A percentile compares a stretch with the other conserved stretches of the same genome.
Conservation (phyloP, 1,140 invertebrate genomes). For the Aphaenogaster rudis region DNA sequence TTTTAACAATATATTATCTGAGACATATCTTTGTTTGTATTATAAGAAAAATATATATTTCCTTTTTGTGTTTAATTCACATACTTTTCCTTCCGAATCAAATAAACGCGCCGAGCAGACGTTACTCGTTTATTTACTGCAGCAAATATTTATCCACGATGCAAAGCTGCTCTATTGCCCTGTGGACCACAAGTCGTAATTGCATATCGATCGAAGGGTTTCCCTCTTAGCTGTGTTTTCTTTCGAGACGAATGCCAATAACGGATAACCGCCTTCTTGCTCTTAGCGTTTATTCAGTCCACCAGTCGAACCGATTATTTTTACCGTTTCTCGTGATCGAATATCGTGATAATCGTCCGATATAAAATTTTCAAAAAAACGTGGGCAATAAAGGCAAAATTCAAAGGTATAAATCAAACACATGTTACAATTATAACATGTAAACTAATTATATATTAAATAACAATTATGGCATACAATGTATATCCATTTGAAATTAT, state of each 20-base stretch:
- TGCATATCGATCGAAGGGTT: slow-evolving; percentile 67
- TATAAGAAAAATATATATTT: background rate
- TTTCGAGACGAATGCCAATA: slow-evolving; percentile 43
- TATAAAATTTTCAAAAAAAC: background rate
- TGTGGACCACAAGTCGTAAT: slow-evolving; percentile 63
- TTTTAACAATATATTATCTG: background rate
- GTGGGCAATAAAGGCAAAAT: background rate
- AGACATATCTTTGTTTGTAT: background rate
- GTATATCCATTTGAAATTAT: background rate
- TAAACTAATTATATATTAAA: background rate
- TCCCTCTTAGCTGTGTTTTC: slow-evolving; percentile 23
- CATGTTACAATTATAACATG: background rate
- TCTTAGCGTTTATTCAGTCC: slow-evolving; percentile 54
- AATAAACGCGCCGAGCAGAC: slow-evolving; percentile 33
- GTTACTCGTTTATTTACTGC: slow-evolving; percentile 43
- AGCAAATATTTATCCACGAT: slow-evolving; percentile 70
- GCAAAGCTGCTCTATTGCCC: slow-evolving; percentile 44
- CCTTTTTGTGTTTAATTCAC: slow-evolving; percentile 28
- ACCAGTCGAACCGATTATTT: background rate
- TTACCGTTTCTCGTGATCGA: background rate
- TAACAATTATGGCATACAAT: background rate
- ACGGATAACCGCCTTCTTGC: background rate
- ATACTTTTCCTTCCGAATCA: slow-evolving; percentile 29
- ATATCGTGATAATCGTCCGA: background rate
- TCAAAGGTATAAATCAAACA: background rate